Evolutionary conservation across 2,888 invertebrate species (phyloP).

Genomic region (Dastarcus helophoroides): DNA sequence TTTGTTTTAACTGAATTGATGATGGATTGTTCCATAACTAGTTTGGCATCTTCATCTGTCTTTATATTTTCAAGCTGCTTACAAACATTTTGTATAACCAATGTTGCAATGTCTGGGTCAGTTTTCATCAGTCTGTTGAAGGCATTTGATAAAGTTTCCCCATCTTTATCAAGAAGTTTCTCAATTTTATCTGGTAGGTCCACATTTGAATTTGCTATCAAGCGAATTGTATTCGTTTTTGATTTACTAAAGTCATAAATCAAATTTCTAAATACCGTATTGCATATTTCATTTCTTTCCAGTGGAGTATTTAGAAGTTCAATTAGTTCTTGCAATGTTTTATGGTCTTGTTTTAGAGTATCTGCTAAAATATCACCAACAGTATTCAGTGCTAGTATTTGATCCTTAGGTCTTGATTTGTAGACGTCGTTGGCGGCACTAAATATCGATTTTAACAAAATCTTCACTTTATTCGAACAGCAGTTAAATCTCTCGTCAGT

Average conservation of each 20-base stretch:
- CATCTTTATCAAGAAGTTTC: slow-evolving; percentile 1
- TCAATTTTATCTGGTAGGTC: neutral
- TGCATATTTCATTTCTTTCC: slow-evolving; percentile 32
- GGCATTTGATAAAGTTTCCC: too few relatives aligned
- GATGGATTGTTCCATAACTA: too few relatives aligned
- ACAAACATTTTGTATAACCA: too few relatives aligned
- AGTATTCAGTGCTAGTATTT: slow-evolving; percentile 31
- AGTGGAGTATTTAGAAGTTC: slow-evolving; percentile 29
- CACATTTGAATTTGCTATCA: neutral
- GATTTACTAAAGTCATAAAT: slow-evolving; percentile 15
- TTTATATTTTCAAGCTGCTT: too few relatives aligned
- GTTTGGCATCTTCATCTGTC: too few relatives aligned
- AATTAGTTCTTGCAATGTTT: slow-evolving; percentile 27
- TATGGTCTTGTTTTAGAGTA: slow-evolving; percentile 25
- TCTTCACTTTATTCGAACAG: slow-evolving; percentile 28
- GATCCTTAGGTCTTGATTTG: slow-evolving; percentile 34
- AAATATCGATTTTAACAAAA: slow-evolving; percentile 32
- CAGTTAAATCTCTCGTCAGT: slow-evolving; percentile 27
- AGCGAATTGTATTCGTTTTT: slow-evolving; percentile 8
- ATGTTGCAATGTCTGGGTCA: slow-evolving; percentile 8
- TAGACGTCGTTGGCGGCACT: slow-evolving; percentile 35
- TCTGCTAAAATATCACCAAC: slow-evolving; percentile 30
- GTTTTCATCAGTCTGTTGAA: neutral
- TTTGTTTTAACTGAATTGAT: too few relatives aligned
- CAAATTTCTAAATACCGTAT: slow-evolving; percentile 30